These are phyloP conservation scores for Artibeus lituratus DNA, from an alignment of 2,797 vertebrate species.

Conservation along the genomic window DNA sequence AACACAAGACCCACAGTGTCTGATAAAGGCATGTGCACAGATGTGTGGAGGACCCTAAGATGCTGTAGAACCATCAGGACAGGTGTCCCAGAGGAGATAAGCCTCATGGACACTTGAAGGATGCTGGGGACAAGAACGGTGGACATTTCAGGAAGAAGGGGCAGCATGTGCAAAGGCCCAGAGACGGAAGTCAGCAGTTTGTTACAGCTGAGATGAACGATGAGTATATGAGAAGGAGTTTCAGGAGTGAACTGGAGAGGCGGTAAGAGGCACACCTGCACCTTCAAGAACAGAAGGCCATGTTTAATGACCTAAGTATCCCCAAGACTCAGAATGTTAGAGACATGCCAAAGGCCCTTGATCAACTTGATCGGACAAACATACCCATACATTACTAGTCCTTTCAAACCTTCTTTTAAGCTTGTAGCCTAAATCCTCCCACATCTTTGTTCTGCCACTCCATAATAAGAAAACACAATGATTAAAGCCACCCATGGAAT, in stretches of 20 bases:
- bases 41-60: background rate
- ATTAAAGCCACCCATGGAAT: background rate
- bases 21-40: fast-evolving
- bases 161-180: background rate
- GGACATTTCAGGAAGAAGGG: background rate
- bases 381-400: background rate
- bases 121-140: background rate
- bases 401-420: background rate
- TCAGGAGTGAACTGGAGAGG: background rate
- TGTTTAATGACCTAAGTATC: background rate
- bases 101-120: background rate
- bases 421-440: background rate
- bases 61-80: background rate
- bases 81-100: background rate
- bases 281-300: background rate
- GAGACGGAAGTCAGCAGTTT: background rate
- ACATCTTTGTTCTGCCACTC: background rate
- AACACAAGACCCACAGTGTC: background rate
- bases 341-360: background rate
- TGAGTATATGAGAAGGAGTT: background rate
- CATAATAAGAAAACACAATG: constrained; percentile 11
- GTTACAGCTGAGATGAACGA: background rate
- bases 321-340: background rate
- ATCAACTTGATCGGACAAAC: background rate
- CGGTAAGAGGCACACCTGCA: background rate